Evolutionary conservation across 2,113 vertebrate species (phyloP), one percentile per base, ranked within the genome.

Genomic region (Platichthys flesus): DNA sequence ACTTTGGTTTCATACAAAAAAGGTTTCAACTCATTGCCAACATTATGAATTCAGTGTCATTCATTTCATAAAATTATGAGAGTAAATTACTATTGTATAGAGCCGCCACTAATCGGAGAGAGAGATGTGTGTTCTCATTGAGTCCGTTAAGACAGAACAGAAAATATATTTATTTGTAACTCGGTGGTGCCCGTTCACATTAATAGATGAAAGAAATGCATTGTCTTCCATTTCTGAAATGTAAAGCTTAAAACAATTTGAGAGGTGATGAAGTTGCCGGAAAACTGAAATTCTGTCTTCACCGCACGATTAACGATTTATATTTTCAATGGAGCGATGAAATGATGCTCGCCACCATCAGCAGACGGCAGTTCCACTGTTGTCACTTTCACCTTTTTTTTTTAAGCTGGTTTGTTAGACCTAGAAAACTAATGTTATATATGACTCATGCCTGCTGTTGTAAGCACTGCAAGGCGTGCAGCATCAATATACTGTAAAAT

Each of bases 401-500:
- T 55, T 55, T 21, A 54, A n/a, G n/a, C n/a, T 65, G 9, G 63
- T 81, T 82, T 56, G 24, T 18, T 67, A 31, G 65, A 66, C 49
- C 71, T 76, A 60, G 28, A 76, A 74, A 51, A 56, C 35, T 78
- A 66, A 68, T 73, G 56, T 79, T 62, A 69, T 58, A 59, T 60
- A 71, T 63, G 40, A 45, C 64, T 84, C 37, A 20, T 64, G 57
- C 74, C 76, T 75, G 66, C 68, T 81, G 26, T 76, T 81, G 55
- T 67, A 63, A 79, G 78, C 70, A 71, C 61, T 81, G 70, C 76
- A 81, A 71, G 52, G 69, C 72, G 16, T 15, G 45, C 45, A 49
- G 14, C 16, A 78, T 69, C 65, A 28, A 15, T 62, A 85, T 83
- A 83, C 86, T 91, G 85, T 86, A 81, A 83, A 76, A 83, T 67